phyloP scores from a whole-genome alignment of 1,140 invertebrate species.

The Sogatella furcifera region DNA sequence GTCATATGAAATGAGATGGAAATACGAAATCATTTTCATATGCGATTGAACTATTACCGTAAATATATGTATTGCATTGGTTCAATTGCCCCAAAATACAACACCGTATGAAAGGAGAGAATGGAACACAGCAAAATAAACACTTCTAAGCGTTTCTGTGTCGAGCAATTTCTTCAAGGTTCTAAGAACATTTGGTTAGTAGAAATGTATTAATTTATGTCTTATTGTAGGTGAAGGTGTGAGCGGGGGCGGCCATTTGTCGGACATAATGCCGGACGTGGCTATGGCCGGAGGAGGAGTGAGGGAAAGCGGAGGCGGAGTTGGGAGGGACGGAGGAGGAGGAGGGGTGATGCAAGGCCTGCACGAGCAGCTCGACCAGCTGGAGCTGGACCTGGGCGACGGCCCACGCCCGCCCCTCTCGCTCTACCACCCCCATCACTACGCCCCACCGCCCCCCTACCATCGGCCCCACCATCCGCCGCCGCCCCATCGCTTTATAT shows the following conservation, averaged over 20 bases:
- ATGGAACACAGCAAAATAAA: too few relatives aligned
- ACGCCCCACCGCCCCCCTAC: slow-evolving; percentile 6
- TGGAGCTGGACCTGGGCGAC: slow-evolving; percentile 18
- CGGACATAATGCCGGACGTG: slow-evolving; percentile 77
- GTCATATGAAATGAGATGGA: too few relatives aligned
- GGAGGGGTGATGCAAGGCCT: not conserved
- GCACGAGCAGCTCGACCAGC: not conserved
- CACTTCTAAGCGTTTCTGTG: too few relatives aligned
- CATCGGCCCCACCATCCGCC: slow-evolving; percentile 19
- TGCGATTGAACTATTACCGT: too few relatives aligned
- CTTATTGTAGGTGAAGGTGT: too few relatives aligned
- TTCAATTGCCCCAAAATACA: too few relatives aligned
- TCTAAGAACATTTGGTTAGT: too few relatives aligned
- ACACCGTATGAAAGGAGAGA: too few relatives aligned
- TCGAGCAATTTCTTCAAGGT: too few relatives aligned
- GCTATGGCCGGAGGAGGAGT: slow-evolving; percentile 75
- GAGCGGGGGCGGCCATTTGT: slow-evolving; percentile 52
- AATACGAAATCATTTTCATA: too few relatives aligned
- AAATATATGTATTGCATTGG: too few relatives aligned
- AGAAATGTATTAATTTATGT: too few relatives aligned
- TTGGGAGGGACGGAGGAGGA: slow-evolving; percentile 52
- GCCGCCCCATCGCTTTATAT: slow-evolving; percentile 23
- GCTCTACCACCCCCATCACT: not conserved
- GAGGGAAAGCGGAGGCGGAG: slow-evolving; percentile 35
- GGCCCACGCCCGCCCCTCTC: slow-evolving; percentile 1